A percentile compares a stretch with the other conserved stretches of the same genome.
These are phyloP conservation scores for Sterrhoptilus dennistouni DNA, from an alignment of 2,113 vertebrate genomes.

Conservation along the genomic window DNA sequence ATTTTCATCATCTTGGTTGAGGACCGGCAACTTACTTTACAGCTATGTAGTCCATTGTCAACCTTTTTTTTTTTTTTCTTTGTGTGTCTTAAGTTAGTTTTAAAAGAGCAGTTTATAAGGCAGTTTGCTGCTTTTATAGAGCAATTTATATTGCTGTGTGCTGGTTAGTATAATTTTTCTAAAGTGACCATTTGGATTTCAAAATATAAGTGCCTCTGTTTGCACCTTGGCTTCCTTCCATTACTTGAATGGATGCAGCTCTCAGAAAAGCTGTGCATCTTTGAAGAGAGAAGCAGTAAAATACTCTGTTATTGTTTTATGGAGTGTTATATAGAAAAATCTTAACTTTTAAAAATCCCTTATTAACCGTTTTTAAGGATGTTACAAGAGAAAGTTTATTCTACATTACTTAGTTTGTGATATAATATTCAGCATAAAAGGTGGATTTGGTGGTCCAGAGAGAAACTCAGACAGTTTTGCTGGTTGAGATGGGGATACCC, in stretches of 20 bases:
- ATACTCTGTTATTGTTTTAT: conserved; percentile 19
- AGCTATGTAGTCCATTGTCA: not conserved
- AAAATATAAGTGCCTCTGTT: conserved; percentile 10
- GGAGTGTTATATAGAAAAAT: not conserved
- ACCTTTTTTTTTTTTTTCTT: not conserved
- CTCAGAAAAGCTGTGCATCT: not conserved
- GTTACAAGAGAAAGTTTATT: conserved; percentile 12
- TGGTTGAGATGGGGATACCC: not conserved
- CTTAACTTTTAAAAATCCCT: conserved; percentile 4
- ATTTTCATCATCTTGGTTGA: not conserved
- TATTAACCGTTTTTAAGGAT: not conserved
- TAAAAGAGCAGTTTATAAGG: conserved; percentile 41
- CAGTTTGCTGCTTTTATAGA: conserved; percentile 47
- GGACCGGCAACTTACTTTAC: conserved; percentile 25
- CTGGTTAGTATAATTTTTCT: conserved; percentile 56
- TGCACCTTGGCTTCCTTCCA: conserved; percentile 43
- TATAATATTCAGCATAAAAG: not conserved
- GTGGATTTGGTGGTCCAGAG: not conserved
- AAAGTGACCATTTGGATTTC: conserved; percentile 40
- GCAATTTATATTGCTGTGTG: conserved; percentile 15
- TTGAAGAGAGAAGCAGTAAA: conserved; percentile 27
- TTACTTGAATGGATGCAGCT: conserved; percentile 30
- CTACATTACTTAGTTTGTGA: not conserved
- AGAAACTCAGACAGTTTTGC: not conserved
- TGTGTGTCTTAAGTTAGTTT: conserved; percentile 5